Percentiles rank a stretch among this genome's conserved stretches.
These are phyloP conservation scores for Rhinogobio ventralis DNA, from an alignment of 2,797 vertebrate genomes.

Conservation along the genomic window DNA sequence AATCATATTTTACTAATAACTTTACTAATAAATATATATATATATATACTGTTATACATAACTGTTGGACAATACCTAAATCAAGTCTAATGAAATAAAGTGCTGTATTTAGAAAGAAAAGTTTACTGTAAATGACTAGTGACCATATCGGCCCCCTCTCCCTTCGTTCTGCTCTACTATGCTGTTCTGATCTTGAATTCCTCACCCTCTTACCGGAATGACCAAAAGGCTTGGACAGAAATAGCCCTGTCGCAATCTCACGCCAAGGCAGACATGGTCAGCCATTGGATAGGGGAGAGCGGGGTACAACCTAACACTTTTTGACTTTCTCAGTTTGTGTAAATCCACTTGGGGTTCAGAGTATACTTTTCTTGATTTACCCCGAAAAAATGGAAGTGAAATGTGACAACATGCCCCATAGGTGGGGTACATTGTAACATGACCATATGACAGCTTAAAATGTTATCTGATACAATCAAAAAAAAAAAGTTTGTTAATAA, in stretches of 20 bases:
- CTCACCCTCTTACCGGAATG: constrained; percentile 69
- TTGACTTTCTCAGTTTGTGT: no score
- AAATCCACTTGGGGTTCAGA: no score
- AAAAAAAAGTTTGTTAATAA: no score
- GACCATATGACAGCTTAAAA: no score
- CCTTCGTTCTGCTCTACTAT: constrained; percentile 19
- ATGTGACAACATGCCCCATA: no score
- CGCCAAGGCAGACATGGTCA: constrained; percentile 43
- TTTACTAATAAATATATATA: no score
- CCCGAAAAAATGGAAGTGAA: no score
- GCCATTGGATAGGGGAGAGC: neutral
- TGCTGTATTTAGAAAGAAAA: neutral
- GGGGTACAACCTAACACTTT: no score
- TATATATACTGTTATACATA: no score
- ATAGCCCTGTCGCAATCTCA: constrained; percentile 69
- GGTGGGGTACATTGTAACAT: no score
- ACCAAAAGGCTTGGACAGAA: constrained; percentile 68
- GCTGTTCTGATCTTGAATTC: constrained; percentile 53
- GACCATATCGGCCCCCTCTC: neutral
- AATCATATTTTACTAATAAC: neutral
- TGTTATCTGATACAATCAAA: no score
- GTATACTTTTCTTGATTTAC: no score
- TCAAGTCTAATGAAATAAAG: neutral
- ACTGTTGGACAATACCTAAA: neutral
- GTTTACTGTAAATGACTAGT: neutral